A percentile compares a stretch with the other conserved stretches of the same genome.
These are phyloP conservation scores for Phalacrocorax brasilianus DNA, from an alignment of 2,113 vertebrate species.

Conservation along the genomic window DNA sequence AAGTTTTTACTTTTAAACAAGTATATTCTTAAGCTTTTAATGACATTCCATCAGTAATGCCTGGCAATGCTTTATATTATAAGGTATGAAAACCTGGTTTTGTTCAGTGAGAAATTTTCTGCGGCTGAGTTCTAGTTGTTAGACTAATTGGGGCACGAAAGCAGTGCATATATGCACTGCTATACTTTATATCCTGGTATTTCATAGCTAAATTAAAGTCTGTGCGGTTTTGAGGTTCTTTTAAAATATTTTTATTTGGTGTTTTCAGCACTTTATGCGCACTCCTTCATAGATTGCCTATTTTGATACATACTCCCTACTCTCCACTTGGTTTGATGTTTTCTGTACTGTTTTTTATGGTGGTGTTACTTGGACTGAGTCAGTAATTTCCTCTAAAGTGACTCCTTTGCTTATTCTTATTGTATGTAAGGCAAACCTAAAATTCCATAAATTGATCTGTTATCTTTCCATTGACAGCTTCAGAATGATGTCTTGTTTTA, in stretches of 20 bases:
- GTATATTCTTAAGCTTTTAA: neutral
- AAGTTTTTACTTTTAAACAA: neutral
- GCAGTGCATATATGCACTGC: neutral
- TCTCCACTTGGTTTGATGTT: neutral
- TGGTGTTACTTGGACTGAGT: neutral
- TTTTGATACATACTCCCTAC: neutral
- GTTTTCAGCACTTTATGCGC: neutral
- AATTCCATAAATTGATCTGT: neutral
- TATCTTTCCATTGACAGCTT: neutral
- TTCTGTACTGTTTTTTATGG: neutral
- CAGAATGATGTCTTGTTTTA: neutral
- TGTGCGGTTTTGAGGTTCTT: neutral
- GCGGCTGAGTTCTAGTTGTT: neutral
- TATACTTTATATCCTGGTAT: neutral
- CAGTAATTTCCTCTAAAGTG: neutral
- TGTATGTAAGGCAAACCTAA: neutral
- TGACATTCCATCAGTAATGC: neutral
- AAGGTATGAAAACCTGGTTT: neutral
- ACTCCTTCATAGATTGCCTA: neutral
- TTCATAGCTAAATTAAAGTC: neutral
- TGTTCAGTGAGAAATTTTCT: neutral
- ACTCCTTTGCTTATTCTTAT: neutral
- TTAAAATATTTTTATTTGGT: neutral
- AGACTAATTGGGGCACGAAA: neutral
- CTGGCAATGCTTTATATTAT: neutral